phyloP scores from a whole-genome alignment of 2,888 invertebrate species.

The Heliconius charithonia region DNA sequence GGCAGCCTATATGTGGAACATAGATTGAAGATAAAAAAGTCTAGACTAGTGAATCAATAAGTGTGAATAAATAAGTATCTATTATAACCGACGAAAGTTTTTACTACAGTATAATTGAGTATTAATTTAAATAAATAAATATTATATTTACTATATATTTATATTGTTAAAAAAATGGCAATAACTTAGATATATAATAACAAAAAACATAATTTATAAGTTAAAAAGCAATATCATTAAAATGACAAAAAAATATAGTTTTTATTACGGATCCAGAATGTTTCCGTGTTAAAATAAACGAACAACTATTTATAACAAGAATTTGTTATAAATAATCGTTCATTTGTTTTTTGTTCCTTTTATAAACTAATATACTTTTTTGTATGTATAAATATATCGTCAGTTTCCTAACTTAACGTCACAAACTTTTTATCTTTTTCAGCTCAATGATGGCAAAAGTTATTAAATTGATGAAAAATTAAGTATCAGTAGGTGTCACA shows the following conservation, averaged over 20 bases:
- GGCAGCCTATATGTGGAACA: too few species aligned
- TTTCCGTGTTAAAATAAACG: not conserved
- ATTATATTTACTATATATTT: not conserved
- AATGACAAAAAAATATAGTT: not conserved
- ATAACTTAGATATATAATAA: not conserved
- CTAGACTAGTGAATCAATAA: too few species aligned
- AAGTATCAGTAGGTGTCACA: too few species aligned
- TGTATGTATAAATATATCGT: too few species aligned
- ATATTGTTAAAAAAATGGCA: not conserved
- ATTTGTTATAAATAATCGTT: not conserved
- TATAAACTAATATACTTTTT: not conserved
- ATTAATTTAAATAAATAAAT: not conserved
- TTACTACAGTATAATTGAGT: not conserved
- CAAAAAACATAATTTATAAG: not conserved
- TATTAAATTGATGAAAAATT: too few species aligned
- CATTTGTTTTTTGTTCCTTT: not conserved
- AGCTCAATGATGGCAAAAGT: too few species aligned
- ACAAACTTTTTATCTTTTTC: too few species aligned
- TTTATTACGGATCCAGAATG: not conserved
- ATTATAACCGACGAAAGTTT: not conserved
- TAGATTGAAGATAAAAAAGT: too few species aligned
- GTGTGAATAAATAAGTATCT: not conserved
- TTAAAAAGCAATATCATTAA: not conserved
- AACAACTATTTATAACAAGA: too few species aligned
- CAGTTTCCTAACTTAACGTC: too few species aligned